Conservation (phyloP, 92 coral and sea anemone genomes). For the Bergia sp. region DNA sequence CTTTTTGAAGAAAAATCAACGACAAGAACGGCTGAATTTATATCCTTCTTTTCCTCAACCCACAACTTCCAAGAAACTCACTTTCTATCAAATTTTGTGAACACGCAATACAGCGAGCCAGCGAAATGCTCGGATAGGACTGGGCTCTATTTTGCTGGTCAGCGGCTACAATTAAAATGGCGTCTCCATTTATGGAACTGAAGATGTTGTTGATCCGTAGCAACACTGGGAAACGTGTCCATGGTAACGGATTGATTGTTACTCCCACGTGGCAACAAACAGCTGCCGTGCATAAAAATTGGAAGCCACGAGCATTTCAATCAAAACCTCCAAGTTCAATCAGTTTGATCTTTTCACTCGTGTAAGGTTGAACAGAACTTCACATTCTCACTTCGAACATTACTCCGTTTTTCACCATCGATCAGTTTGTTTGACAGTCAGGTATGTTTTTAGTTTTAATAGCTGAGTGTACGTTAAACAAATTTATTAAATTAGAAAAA, state of each 20-base stretch:
- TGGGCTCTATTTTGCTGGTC: constrained; percentile 1
- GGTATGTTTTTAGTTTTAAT: not conserved
- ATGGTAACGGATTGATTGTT: constrained; percentile 61
- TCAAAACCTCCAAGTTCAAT: not conserved
- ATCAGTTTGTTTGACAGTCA: not conserved
- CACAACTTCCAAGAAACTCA: constrained; percentile 15
- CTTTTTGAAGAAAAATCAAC: not conserved
- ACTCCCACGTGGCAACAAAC: constrained; percentile 46
- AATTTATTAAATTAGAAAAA: constrained; percentile 6
- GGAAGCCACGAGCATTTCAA: not conserved
- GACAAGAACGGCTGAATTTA: not conserved
- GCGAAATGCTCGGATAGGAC: constrained; percentile 11
- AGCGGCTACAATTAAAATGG: not conserved
- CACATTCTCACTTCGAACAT: not conserved
- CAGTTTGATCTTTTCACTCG: not conserved
- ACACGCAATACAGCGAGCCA: constrained; percentile 10
- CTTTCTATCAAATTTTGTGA: not conserved
- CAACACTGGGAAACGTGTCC: constrained; percentile 64
- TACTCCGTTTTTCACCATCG: not conserved
- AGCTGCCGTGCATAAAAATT: not conserved
- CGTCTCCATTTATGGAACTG: constrained; percentile 13
- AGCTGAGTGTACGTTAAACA: not conserved
- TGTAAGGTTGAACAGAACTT: not conserved
- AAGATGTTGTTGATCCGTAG: constrained; percentile 20
- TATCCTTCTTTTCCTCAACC: not conserved